Percentiles rank a stretch among this genome's conserved stretches.
These are phyloP conservation scores for Apocrypta bakeri DNA, from an alignment of 1,140 invertebrate species.

Conservation along the genomic window DNA sequence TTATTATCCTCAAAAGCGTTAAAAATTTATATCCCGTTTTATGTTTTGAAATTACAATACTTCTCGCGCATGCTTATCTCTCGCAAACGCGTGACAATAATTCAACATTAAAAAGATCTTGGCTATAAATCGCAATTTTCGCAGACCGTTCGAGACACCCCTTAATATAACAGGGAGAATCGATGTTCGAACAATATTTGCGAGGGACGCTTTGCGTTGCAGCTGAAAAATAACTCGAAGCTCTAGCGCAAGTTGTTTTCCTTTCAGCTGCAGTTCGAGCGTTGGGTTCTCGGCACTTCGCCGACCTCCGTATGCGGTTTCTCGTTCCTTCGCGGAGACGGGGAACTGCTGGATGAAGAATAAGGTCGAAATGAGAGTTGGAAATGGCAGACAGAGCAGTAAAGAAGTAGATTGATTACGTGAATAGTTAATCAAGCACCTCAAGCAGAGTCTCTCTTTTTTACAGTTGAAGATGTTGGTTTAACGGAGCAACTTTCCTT, in stretches of 20 bases:
- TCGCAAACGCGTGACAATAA: neutral
- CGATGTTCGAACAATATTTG: slow-evolving; percentile 30
- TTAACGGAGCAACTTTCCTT: neutral
- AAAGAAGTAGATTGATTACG: slow-evolving; percentile 38
- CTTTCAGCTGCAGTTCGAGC: neutral
- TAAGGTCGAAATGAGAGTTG: neutral
- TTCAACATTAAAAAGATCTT: neutral
- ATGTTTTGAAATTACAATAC: neutral
- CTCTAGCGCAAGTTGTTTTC: neutral
- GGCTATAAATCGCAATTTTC: neutral
- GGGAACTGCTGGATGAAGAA: neutral
- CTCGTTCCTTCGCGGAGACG: neutral
- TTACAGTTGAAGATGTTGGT: neutral
- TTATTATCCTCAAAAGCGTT: too few relatives aligned
- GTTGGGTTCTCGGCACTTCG: neutral
- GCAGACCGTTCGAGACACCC: neutral
- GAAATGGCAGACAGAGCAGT: neutral
- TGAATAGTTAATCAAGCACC: slow-evolving; percentile 23
- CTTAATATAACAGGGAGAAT: neutral
- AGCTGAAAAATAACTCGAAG: slow-evolving; percentile 15
- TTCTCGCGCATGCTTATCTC: neutral
- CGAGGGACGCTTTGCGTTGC: neutral
- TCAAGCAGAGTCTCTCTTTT: neutral
- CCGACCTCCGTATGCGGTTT: neutral
- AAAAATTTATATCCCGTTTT: too few relatives aligned